Evolutionary conservation across 2,888 invertebrate species (phyloP).

Genomic region (Polydrusus pterygomalis): DNA sequence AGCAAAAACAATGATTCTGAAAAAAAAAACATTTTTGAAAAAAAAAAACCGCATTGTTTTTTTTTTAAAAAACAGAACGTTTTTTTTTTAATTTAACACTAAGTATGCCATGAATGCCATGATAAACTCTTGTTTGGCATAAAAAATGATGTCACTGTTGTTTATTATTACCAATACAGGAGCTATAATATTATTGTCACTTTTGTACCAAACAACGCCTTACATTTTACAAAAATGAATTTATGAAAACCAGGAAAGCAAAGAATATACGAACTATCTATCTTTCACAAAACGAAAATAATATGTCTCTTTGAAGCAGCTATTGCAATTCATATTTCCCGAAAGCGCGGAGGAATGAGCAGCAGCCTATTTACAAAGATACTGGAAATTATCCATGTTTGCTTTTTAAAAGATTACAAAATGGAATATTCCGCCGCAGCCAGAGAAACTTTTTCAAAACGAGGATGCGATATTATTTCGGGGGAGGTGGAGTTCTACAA

Average conservation of each 20-base stretch:
- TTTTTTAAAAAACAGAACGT: no score
- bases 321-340: background rate
- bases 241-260: background rate
- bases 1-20: no score
- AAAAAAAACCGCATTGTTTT: no score
- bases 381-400: constrained; percentile 8
- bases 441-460: background rate
- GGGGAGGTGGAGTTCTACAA: background rate
- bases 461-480: background rate
- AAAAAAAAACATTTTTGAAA: no score
- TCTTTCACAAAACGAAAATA: background rate
- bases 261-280: background rate
- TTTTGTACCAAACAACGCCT: no score
- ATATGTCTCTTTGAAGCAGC: constrained; percentile 3
- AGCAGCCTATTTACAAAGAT: constrained; percentile 11
- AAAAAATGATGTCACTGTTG: no score
- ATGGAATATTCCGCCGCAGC: background rate
- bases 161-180: no score
- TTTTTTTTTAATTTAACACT: no score
- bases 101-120: no score
- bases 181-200: background rate
- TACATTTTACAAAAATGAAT: no score
- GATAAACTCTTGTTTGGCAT: no score
- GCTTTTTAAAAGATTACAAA: constrained; percentile 19
- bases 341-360: background rate